A percentile compares a stretch with the other conserved stretches of the same genome.
phyloP scores from a whole-genome alignment of 2,888 invertebrate genomes.

The Eristalis tenax region DNA sequence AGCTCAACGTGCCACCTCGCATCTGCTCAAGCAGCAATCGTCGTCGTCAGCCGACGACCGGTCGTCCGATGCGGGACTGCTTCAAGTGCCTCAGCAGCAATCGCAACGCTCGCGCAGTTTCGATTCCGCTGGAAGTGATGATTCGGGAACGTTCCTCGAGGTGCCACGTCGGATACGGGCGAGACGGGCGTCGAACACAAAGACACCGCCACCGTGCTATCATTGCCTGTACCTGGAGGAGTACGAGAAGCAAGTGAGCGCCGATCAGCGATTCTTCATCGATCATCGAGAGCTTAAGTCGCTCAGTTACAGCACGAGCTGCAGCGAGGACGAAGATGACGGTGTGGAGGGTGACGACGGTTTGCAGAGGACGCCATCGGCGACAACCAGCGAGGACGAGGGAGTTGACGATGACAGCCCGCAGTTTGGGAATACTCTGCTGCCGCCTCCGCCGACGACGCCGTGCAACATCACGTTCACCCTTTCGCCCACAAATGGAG shows the following conservation, averaged over 20 bases:
- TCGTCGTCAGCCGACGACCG: conserved; percentile 80
- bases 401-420: conserved; percentile 81
- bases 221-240: conserved; percentile 90
- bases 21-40: conserved; percentile 78
- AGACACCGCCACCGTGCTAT: conserved; percentile 87
- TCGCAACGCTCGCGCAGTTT: conserved; percentile 90
- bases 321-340: conserved; percentile 82
- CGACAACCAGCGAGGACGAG: conserved; percentile 81
- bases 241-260: conserved; percentile 84
- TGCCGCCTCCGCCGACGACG: conserved; percentile 80
- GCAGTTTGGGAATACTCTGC: conserved; percentile 81
- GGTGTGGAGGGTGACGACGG: conserved; percentile 76
- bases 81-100: conserved; percentile 86
- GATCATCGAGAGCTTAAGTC: conserved; percentile 79
- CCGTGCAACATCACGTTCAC: conserved; percentile 86
- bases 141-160: conserved; percentile 84
- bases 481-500: conserved; percentile 83
- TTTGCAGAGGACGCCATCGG: conserved; percentile 74
- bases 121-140: conserved; percentile 87
- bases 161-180: conserved; percentile 86
- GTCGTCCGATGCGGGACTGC: conserved; percentile 80
- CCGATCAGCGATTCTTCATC: conserved; percentile 79
- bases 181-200: conserved; percentile 85
- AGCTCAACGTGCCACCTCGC: conserved; percentile 83
- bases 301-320: conserved; percentile 83